Percentiles rank a stretch among this genome's conserved stretches.
Evolutionary conservation across 2,888 invertebrate genomes (phyloP).

Genomic region (Sclerodermus sp.): DNA sequence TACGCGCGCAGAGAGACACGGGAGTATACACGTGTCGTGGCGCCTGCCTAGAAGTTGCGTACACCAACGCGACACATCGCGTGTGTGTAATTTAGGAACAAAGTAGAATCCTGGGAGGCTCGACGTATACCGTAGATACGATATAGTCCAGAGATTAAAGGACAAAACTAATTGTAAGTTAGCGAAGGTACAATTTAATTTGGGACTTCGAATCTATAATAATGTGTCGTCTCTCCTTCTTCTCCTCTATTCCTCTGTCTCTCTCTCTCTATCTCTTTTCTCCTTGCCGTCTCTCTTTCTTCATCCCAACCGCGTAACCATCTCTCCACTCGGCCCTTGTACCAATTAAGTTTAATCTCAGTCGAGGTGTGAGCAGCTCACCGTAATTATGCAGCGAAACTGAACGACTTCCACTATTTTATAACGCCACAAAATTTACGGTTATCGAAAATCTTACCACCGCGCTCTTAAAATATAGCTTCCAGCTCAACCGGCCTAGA

Average conservation of each 20-base stretch:
- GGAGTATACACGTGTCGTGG: too few relatives aligned
- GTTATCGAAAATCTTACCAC: not conserved
- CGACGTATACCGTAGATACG: too few relatives aligned
- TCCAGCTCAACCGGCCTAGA: too few relatives aligned
- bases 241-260: too few relatives aligned
- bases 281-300: too few relatives aligned
- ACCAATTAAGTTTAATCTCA: constrained; percentile 27
- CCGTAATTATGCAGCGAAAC: constrained; percentile 20
- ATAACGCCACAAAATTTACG: not conserved
- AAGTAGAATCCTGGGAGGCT: too few relatives aligned
- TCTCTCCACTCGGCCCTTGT: not conserved
- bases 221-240: not conserved
- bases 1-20: too few relatives aligned
- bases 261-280: too few relatives aligned
- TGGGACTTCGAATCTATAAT: constrained; percentile 2
- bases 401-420: constrained; percentile 9
- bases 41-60: too few relatives aligned
- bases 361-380: constrained; percentile 8
- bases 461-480: not conserved
- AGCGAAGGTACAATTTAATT: constrained; percentile 5
- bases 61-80: too few relatives aligned
- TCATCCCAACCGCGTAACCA: not conserved
- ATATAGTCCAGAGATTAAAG: constrained; percentile 2
- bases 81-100: too few relatives aligned
- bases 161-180: constrained; percentile 6